A percentile compares a stretch with the other conserved stretches of the same genome.
Evolutionary conservation across 2,797 vertebrate genomes (phyloP).

Genomic region (Nasua narica): DNA sequence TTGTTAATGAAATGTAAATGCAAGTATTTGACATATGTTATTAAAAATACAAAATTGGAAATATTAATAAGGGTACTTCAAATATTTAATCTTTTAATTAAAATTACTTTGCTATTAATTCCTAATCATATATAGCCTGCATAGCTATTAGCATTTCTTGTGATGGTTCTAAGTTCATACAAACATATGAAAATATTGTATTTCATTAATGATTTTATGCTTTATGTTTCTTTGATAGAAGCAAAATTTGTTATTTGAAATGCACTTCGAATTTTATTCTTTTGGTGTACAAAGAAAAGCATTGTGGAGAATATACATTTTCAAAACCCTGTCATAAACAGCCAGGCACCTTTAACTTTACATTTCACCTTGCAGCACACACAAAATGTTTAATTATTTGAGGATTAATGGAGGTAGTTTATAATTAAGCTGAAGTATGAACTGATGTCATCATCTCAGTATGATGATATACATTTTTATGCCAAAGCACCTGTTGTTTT

Average conservation of each 20-base stretch:
- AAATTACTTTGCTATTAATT: not conserved
- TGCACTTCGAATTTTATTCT: constrained; percentile 55
- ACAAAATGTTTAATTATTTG: constrained; percentile 89
- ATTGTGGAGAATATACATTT: constrained; percentile 66
- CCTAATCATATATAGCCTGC: not conserved
- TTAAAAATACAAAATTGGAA: constrained; percentile 17
- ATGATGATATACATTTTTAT: constrained; percentile 95
- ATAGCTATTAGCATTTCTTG: not conserved
- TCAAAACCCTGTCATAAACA: constrained; percentile 76
- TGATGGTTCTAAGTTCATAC: not conserved
- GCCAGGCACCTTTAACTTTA: constrained; percentile 81
- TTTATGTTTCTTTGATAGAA: not conserved
- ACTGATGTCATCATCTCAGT: constrained; percentile 99
- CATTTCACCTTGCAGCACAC: constrained; percentile 87
- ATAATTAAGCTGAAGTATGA: constrained; percentile 99
- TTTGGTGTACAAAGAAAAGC: constrained; percentile 44
- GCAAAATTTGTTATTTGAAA: not conserved
- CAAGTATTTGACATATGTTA: not conserved
- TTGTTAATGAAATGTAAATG: not conserved
- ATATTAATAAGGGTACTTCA: not conserved
- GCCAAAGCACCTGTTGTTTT: constrained; percentile 99
- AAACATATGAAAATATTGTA: not conserved
- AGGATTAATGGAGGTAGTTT: constrained; percentile 94
- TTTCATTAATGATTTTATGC: not conserved
- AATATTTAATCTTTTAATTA: not conserved